A percentile compares a stretch with the other conserved stretches of the same genome.
phyloP scores from a whole-genome alignment of 2,113 vertebrate genomes.

The Empidonax traillii region DNA sequence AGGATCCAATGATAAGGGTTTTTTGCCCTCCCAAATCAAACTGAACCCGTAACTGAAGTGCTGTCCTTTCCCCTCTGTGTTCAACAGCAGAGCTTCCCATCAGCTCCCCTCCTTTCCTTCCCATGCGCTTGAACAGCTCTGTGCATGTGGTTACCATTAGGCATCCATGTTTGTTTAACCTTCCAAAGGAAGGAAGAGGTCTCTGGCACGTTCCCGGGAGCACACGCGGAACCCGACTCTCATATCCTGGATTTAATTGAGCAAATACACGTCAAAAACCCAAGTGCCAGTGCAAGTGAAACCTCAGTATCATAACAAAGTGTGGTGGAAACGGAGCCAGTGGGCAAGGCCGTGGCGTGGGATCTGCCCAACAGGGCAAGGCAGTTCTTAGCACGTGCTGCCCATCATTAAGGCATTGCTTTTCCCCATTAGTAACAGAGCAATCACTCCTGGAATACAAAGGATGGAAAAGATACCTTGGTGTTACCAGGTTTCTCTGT shows the following conservation, averaged over 20 bases:
- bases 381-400: background rate
- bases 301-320: background rate
- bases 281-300: background rate
- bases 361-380: background rate
- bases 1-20: background rate
- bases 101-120: background rate
- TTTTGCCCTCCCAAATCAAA: background rate
- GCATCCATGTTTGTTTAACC: conserved; percentile 41
- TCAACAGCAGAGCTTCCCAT: background rate
- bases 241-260: conserved; percentile 32
- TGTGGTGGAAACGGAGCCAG: background rate
- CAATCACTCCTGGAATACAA: background rate
- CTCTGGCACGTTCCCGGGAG: background rate
- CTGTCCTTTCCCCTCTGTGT: background rate
- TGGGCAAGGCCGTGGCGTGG: fast-evolving
- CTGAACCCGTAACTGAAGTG: background rate
- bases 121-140: background rate
- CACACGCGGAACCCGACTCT: conserved; percentile 21
- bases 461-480: background rate
- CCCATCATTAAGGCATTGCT: background rate
- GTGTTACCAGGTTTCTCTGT: background rate
- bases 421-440: background rate
- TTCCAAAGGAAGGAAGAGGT: conserved; percentile 57
- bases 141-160: conserved; percentile 16
- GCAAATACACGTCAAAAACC: background rate